Evolutionary conservation across 2,113 vertebrate genomes (phyloP), one percentile per base, ranked within the genome.

Genomic region (Serilophus lunatus): DNA sequence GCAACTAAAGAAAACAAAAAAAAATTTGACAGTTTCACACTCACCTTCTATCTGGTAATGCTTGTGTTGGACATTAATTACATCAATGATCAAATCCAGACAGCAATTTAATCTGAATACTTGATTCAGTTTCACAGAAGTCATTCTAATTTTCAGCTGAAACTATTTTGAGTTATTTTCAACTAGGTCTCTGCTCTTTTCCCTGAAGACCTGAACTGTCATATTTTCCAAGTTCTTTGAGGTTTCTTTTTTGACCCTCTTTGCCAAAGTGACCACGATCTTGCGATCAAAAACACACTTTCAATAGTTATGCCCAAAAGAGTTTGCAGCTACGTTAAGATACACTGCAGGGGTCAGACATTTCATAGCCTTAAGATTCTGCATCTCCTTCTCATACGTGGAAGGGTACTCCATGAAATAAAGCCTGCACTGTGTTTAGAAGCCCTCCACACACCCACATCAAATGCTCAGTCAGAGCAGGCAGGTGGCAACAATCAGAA

Each of bases 361-460:
- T 51, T 65, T 23, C 54, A n/a, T 1, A 26, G 1, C 9, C 9
- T 60, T 31, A 1, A 18, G 56, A 51, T 57, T 42, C 29, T 29
- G 36, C 26, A 38, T 3, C 29, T 38, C 19, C 12, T 38, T 11
- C 63, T 72, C 14, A 14, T 9, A 16, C 25, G 16, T 18, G 0
- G 0, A 25, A 40, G 17, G 25, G 1, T 7, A 29, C 29, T 47
- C 36, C 4, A 36, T 17, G 38, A 24, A 49, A 54, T 2, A 23
- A 50, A 84, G 35, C 13, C 54, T 42, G 71, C 8, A 7, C 12
- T 0, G 19, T 1, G 0, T 8, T 31, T 20, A 38, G 77, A 31
- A 83, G 38, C 64, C 74, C 40, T 12, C 74, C 69, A 45, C 18
- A 36, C 79, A 82, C 8, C 54, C 65, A 40, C 82, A 44, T 13